Conservation (phyloP, 1,140 invertebrate genomes). For the Drosophila pectinifera region DNA sequence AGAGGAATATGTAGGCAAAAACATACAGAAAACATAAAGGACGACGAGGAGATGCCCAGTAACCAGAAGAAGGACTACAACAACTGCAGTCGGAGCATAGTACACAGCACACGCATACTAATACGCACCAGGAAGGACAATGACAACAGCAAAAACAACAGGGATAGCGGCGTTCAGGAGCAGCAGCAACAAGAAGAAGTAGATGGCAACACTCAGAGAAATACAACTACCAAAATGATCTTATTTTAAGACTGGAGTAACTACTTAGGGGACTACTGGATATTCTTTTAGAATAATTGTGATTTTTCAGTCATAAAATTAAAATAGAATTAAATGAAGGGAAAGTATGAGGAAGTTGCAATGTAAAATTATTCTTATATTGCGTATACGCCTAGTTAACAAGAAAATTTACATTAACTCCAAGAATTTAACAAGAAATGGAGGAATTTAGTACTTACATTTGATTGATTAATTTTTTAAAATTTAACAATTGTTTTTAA, state of each 20-base stretch:
- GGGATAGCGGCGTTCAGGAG: constrained; percentile 14
- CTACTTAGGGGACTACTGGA: not conserved
- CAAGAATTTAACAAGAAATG: not conserved
- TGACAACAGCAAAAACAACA: constrained; percentile 24
- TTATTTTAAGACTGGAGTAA: too few species aligned
- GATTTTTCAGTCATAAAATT: too few species aligned
- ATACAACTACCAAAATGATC: too few species aligned
- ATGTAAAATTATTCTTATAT: not conserved
- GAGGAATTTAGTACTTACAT: not conserved
- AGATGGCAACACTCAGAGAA: constrained; percentile 18
- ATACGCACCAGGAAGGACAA: constrained; percentile 68
- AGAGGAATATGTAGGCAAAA: constrained; percentile 44
- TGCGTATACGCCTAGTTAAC: constrained; percentile 9
- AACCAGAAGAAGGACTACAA: constrained; percentile 52
- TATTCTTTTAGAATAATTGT: not conserved
- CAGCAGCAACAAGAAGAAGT: constrained; percentile 50
- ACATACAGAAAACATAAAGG: constrained; percentile 18
- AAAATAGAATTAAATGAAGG: not conserved
- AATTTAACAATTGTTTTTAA: not conserved
- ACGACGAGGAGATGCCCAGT: constrained; percentile 57
- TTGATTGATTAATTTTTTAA: too few species aligned
- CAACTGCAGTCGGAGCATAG: constrained; percentile 48
- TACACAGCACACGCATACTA: constrained; percentile 29
- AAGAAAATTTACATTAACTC: not conserved
- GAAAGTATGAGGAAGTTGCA: too few species aligned